Conservation (phyloP, 2,797 vertebrate genomes). For the Saxicola maurus region DNA sequence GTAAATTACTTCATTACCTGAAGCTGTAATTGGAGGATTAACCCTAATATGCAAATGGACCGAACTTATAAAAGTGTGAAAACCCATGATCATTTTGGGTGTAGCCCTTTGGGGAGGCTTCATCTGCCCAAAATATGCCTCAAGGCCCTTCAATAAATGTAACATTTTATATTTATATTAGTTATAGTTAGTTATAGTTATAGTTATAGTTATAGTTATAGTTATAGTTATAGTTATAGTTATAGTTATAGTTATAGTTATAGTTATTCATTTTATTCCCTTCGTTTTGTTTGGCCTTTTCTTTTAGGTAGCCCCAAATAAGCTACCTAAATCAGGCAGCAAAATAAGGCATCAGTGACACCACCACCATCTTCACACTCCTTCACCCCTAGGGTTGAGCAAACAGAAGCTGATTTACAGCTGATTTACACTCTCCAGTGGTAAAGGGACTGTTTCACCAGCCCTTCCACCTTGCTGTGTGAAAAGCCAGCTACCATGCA, state of each 20-base stretch:
- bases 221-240: too few relatives aligned
- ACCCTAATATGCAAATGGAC: not conserved
- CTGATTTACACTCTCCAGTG: not conserved
- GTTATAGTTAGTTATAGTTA: too few relatives aligned
- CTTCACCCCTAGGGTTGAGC: not conserved
- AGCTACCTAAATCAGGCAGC: too few relatives aligned
- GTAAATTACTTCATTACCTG: not conserved
- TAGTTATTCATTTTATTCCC: not conserved
- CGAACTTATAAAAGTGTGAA: not conserved
- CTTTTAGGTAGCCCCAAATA: not conserved
- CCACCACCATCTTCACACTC: not conserved
- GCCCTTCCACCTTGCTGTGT: not conserved
- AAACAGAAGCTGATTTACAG: not conserved
- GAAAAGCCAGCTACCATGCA: not conserved
- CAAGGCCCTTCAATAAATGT: not conserved
- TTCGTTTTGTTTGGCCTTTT: not conserved
- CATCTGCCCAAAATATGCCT: not conserved
- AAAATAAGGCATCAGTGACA: not conserved
- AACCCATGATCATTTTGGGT: not conserved
- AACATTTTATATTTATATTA: too few relatives aligned
- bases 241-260: too few relatives aligned
- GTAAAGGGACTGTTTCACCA: not conserved
- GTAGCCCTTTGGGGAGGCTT: not conserved
- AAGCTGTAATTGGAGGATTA: not conserved
- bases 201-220: too few relatives aligned